Base-by-base conservation (phyloP, 2,888 invertebrate genomes). In the Clepsis dumicolana region DNA sequence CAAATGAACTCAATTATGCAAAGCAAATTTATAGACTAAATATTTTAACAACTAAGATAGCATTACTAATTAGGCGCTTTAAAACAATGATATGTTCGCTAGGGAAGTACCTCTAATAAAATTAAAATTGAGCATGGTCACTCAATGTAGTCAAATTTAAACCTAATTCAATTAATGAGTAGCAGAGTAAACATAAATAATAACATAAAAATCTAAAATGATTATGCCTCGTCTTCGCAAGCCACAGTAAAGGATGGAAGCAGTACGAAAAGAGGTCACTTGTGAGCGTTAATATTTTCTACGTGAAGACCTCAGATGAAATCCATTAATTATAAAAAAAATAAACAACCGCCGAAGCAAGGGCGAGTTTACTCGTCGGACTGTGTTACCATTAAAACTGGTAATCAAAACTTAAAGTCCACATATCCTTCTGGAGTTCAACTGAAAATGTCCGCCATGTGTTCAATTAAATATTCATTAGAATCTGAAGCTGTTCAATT, bases 1-100 rank as follows among this genome's bases (percentile, higher is more conserved):
- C 25, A 24, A 38, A 53, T 56, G 54, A 32, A 35, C 53, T 24
- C 41, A 24, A 66, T 60, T 65, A 60, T 66, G 44, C 44, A 48
- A 32, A 54, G 48, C 44, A 44, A 57, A 57, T 32, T 14, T 38
- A 5, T 38, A 38, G 24, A n/a, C 5, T 12, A 48, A 48, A 48
- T 21, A 48, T 48, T n/a, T n/a, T n/a, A n/a, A n/a, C n/a, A n/a
- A n/a, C n/a, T n/a, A n/a, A n/a, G n/a, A n/a, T n/a, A n/a, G n/a
- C n/a, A n/a, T n/a, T n/a, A n/a, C n/a, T n/a, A n/a, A n/a, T n/a
- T n/a, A n/a, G n/a, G n/a, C n/a, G n/a, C n/a, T n/a, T n/a, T n/a
- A 38, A 38, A 38, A n/a, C 4, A 38, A 4, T 14, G 14, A 4
- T 14, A 14, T 35, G 2, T 35, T 35, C n/a, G 29, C 10, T 32